A percentile compares a stretch with the other conserved stretches of the same genome.
phyloP scores from a whole-genome alignment of 2,113 vertebrate genomes.

The Procavia capensis region DNA sequence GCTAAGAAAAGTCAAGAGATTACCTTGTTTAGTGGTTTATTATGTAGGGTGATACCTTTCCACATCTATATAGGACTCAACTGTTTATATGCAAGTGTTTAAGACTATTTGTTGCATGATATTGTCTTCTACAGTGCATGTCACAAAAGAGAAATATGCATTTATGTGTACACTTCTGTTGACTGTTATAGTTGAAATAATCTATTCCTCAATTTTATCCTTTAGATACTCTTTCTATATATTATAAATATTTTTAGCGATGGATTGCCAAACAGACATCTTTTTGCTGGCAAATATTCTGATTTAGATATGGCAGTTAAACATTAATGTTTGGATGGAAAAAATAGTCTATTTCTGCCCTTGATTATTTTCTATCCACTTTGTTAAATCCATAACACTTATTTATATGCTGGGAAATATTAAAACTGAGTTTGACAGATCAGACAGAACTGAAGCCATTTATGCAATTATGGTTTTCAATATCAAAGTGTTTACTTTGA shows the following conservation, averaged over 20 bases:
- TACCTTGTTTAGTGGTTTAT: background rate
- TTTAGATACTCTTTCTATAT: conserved; percentile 25
- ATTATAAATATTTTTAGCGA: conserved; percentile 37
- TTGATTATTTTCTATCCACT: conserved; percentile 63
- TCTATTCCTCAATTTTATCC: conserved; percentile 54
- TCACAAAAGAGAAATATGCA: background rate
- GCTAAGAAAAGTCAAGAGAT: background rate
- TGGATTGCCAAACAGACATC: conserved; percentile 27
- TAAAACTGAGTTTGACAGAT: conserved; percentile 64
- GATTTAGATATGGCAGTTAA: conserved; percentile 59
- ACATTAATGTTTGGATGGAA: conserved; percentile 67
- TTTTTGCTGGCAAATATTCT: conserved; percentile 55
- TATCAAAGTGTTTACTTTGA: conserved; percentile 46
- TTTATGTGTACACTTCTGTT: conserved; percentile 48
- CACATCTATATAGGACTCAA: background rate
- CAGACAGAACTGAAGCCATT: conserved; percentile 62
- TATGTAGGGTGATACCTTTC: background rate
- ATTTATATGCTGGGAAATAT: conserved; percentile 66
- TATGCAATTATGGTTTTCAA: conserved; percentile 58
- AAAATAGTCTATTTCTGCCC: conserved; percentile 35
- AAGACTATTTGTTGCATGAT: conserved; percentile 37
- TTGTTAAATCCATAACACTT: conserved; percentile 60
- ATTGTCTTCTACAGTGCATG: conserved; percentile 31
- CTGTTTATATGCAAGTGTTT: conserved; percentile 17
- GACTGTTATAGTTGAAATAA: conserved; percentile 45